Conservation (phyloP, 1,140 invertebrate genomes). For the Caenorhabditis briggsae region DNA sequence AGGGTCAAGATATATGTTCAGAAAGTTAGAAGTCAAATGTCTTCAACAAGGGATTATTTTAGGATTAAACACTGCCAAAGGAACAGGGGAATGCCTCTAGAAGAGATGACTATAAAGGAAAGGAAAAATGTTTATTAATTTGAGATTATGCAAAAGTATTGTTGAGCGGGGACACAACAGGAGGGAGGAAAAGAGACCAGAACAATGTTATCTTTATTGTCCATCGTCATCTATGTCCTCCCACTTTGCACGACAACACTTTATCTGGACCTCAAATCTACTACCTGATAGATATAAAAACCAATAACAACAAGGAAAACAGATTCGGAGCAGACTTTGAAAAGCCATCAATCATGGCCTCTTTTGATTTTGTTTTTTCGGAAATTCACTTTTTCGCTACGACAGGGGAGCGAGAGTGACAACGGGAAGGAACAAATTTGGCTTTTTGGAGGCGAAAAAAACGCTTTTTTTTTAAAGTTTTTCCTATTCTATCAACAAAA, state of each 20-base stretch:
- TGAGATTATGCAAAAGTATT: conserved; percentile 38
- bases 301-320: background rate
- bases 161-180: background rate
- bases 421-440: background rate
- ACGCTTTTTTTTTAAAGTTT: background rate
- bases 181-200: background rate
- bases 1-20: background rate
- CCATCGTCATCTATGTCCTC: background rate
- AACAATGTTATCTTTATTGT: conserved; percentile 50
- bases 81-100: background rate
- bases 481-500: background rate
- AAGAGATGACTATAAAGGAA: background rate
- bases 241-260: background rate
- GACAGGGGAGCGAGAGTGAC: background rate
- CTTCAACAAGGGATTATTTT: background rate
- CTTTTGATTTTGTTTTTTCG: background rate
- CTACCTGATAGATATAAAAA: background rate
- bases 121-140: conserved; percentile 33
- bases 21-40: background rate
- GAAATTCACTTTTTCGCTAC: background rate
- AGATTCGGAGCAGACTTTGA: background rate
- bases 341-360: conserved; percentile 4
- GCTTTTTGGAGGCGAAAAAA: background rate
- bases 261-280: background rate
- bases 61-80: background rate